Conservation (phyloP, 2,888 invertebrate species). For the Andrena dorsata region DNA sequence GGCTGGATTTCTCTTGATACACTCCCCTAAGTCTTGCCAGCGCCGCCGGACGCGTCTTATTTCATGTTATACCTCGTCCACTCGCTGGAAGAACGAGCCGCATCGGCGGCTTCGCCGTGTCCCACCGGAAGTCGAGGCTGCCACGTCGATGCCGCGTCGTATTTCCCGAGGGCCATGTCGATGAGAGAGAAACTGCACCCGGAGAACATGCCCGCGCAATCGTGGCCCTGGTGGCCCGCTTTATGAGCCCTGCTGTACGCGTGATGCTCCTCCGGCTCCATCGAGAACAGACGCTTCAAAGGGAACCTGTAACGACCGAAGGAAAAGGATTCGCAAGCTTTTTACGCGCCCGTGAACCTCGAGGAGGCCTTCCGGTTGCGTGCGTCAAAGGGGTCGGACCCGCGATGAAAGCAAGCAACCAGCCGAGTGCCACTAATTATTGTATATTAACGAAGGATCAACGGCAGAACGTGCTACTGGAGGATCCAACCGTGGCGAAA, state of each 20-base stretch:
- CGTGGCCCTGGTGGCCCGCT: conserved; percentile 84
- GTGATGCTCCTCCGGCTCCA: conserved; percentile 89
- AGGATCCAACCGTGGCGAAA: too few relatives aligned
- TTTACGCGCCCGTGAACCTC: neutral
- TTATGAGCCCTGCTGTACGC: conserved; percentile 89
- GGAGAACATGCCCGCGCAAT: conserved; percentile 87
- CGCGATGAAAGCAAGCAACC: neutral
- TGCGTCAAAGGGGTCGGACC: neutral
- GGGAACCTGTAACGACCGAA: conserved; percentile 87
- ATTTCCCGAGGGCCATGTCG: conserved; percentile 89
- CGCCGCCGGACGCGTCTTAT: conserved; percentile 39
- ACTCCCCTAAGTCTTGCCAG: neutral
- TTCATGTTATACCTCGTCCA: conserved; percentile 79
- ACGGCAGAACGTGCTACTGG: too few relatives aligned
- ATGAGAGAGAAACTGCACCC: conserved; percentile 90
- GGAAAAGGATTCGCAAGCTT: neutral
- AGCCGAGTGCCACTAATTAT: neutral
- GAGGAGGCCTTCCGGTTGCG: neutral
- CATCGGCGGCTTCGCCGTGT: conserved; percentile 16
- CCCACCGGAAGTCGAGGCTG: conserved; percentile 42
- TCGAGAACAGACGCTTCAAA: conserved; percentile 87
- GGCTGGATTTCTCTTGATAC: conserved; percentile 2
- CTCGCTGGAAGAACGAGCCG: conserved; percentile 56
- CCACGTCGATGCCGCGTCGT: conserved; percentile 67
- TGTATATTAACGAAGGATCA: neutral